Conservation (phyloP, 2,797 vertebrate genomes). For the Dryobates pubescens region DNA sequence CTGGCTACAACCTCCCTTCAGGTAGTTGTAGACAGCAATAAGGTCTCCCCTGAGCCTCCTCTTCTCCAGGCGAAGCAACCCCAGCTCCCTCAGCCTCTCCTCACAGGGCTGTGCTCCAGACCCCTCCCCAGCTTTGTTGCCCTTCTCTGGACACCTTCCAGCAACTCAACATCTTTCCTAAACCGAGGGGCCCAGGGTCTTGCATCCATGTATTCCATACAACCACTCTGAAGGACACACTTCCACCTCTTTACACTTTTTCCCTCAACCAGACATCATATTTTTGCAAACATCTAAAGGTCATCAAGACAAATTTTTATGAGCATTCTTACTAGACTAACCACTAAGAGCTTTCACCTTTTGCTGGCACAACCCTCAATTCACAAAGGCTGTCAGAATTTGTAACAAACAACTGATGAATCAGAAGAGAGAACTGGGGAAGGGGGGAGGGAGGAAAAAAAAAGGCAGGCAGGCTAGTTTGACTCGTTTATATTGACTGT, state of each 20-base stretch:
- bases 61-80: no score
- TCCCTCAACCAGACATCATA: neutral
- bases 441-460: neutral
- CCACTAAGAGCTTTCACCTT: conserved; percentile 45
- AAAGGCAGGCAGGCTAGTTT: conserved; percentile 67
- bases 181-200: neutral
- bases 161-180: no score
- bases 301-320: conserved; percentile 6
- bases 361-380: conserved; percentile 43
- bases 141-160: no score
- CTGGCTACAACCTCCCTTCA: no score
- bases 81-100: no score
- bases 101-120: no score
- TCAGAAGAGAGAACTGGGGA: conserved; percentile 38
- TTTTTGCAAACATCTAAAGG: conserved; percentile 35
- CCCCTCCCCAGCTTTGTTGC: no score
- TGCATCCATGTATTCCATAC: neutral
- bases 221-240: neutral
- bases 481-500: conserved; percentile 70
- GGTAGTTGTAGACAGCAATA: no score
- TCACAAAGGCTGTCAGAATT: conserved; percentile 44
- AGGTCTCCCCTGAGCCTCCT: no score
- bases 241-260: neutral
- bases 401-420: conserved; percentile 70
- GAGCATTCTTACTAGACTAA: conserved; percentile 45